Evolutionary conservation across 2,113 vertebrate species (phyloP).

Genomic region (Pelmatolapia mariae): DNA sequence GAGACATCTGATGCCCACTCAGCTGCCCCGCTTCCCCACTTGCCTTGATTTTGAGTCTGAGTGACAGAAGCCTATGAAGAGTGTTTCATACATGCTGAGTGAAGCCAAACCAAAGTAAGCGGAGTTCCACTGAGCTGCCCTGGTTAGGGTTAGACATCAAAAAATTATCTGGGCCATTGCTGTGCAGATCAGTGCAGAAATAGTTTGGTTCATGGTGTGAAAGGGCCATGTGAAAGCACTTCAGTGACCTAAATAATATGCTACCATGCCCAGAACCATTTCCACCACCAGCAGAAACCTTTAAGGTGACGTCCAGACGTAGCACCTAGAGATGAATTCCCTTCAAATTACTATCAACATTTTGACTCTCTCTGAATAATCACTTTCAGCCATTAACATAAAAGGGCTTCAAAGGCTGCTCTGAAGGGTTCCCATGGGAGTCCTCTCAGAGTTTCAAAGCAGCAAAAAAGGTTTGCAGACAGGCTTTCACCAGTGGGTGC

Average conservation of each 20-base stretch:
- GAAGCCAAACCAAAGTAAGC: conserved; percentile 50
- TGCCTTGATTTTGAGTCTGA: conserved; percentile 50
- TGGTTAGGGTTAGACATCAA: conserved; percentile 45
- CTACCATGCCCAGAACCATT: not conserved
- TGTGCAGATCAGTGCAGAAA: conserved; percentile 30
- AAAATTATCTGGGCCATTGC: conserved; percentile 42
- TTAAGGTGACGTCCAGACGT: not conserved
- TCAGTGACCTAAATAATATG: conserved; percentile 40
- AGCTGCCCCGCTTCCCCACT: conserved; percentile 45
- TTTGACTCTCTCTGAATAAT: conserved; percentile 14
- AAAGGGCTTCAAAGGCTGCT: conserved; percentile 35
- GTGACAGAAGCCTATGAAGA: conserved; percentile 41
- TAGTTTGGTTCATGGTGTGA: conserved; percentile 23
- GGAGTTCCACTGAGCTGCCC: conserved; percentile 25
- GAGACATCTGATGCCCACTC: conserved; percentile 36
- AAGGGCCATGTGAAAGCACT: conserved; percentile 16
- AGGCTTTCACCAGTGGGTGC: conserved; percentile 16
- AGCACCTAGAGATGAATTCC: not conserved
- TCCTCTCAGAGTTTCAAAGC: conserved; percentile 24
- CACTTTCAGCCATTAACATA: conserved; percentile 36
- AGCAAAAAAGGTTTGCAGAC: conserved; percentile 12
- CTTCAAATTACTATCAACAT: conserved; percentile 9
- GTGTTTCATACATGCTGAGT: conserved; percentile 53
- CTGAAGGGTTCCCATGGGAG: conserved; percentile 33
- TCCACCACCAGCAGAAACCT: not conserved